A percentile compares a stretch with the other conserved stretches of the same genome.
phyloP scores from a whole-genome alignment of 2,797 vertebrate species.

The Pseudochromis fuscus region DNA sequence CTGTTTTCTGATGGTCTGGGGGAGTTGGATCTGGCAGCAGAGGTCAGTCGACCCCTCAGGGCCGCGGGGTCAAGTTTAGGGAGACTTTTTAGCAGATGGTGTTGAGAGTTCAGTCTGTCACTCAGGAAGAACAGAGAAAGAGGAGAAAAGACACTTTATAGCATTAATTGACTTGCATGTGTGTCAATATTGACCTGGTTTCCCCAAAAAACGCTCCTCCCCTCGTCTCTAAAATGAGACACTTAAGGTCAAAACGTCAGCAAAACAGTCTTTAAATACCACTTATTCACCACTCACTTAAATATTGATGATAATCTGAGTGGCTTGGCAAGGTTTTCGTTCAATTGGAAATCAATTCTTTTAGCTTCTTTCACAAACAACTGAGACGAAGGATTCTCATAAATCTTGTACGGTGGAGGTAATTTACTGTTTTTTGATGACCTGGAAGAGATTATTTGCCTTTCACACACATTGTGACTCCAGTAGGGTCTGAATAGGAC shows the following conservation, averaged over 20 bases:
- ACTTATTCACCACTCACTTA: constrained; percentile 75
- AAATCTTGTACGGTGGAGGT: constrained; percentile 24
- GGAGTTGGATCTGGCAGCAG: constrained; percentile 41
- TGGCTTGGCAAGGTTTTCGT: constrained; percentile 37
- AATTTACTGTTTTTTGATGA: background rate
- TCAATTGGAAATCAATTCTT: constrained; percentile 75
- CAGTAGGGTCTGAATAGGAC: too few relatives aligned
- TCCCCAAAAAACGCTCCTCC: constrained; percentile 35
- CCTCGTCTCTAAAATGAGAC: constrained; percentile 69
- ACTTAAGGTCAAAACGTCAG: constrained; percentile 79
- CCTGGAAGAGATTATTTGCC: background rate
- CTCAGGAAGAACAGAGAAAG: constrained; percentile 70
- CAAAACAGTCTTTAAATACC: constrained; percentile 77
- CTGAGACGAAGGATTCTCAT: constrained; percentile 3
- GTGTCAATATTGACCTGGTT: constrained; percentile 71
- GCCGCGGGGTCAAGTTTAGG: constrained; percentile 82
- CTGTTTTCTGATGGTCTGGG: constrained; percentile 27
- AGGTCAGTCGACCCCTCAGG: constrained; percentile 67
- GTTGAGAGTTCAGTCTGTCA: constrained; percentile 76
- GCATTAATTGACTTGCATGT: constrained; percentile 74
- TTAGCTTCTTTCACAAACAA: constrained; percentile 50
- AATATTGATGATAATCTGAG: constrained; percentile 80
- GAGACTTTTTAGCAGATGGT: constrained; percentile 82
- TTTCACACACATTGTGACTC: background rate
- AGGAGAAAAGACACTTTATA: constrained; percentile 74